Conservation (phyloP, 2,888 invertebrate genomes). For the Nowickia ferox region DNA sequence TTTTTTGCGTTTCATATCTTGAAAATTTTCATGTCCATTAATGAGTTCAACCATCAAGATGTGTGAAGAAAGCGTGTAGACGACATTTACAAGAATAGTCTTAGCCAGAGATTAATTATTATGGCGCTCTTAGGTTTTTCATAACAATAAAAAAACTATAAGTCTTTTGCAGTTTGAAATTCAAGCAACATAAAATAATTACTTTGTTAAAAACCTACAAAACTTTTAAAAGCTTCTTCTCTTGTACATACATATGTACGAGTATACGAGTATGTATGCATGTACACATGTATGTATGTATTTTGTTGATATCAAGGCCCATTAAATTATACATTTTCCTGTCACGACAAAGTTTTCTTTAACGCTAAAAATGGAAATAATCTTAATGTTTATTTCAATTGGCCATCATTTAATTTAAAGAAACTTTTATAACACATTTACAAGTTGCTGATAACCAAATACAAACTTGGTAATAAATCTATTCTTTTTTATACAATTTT, state of each 20-base stretch:
- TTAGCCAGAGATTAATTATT: constrained; percentile 49
- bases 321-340: constrained; percentile 10
- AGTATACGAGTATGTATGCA: no score
- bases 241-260: no score
- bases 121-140: constrained; percentile 23
- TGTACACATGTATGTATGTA: neutral
- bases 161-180: neutral
- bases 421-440: neutral
- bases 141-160: constrained; percentile 29
- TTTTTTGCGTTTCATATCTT: neutral
- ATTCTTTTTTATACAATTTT: neutral
- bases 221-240: neutral
- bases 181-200: neutral
- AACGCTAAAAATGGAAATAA: neutral
- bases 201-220: constrained; percentile 3
- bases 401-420: neutral
- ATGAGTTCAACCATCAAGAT: constrained; percentile 25
- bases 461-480: neutral
- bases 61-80: constrained; percentile 1
- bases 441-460: neutral
- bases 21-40: neutral
- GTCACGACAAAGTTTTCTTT: constrained; percentile 1
- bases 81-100: constrained; percentile 26
- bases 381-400: neutral
- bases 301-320: neutral